These are phyloP conservation scores for Psophia crepitans DNA, from an alignment of 2,113 vertebrate genomes.

Conservation along the genomic window DNA sequence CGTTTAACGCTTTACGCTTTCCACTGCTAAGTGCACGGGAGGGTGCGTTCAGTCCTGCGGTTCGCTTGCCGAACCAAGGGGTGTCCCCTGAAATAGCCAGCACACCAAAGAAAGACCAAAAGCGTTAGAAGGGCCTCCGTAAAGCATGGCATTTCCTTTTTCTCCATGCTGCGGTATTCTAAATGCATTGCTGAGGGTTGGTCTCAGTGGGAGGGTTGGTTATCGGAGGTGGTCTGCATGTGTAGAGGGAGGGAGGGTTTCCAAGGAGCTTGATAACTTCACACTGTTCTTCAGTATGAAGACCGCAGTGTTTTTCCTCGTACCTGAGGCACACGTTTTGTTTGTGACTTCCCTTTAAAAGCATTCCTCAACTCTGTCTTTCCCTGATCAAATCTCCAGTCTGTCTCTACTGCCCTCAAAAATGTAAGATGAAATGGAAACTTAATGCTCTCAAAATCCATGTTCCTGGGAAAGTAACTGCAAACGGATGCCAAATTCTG, in stretches of 20 bases:
- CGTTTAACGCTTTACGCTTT: not conserved
- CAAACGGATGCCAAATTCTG: not conserved
- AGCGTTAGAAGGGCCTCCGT: not conserved
- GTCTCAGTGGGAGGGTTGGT: not conserved
- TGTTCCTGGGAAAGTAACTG: not conserved
- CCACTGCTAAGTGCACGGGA: not conserved
- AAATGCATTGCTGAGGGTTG: slow-evolving; percentile 2
- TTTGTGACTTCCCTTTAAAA: not conserved
- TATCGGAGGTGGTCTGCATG: not conserved
- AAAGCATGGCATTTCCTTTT: not conserved
- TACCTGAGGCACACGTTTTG: not conserved
- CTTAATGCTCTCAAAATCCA: not conserved
- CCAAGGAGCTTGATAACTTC: not conserved
- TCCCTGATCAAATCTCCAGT: not conserved
- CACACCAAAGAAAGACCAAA: not conserved
- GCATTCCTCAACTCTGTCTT: not conserved
- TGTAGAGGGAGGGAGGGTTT: not conserved
- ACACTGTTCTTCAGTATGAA: accelerated
- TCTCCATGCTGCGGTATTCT: not conserved
- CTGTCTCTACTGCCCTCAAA: slow-evolving; percentile 9
- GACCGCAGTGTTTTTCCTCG: not conserved
- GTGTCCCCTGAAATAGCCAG: not conserved
- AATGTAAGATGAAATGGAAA: not conserved
- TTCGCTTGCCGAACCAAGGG: accelerated
- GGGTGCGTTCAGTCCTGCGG: accelerated